A percentile compares a stretch with the other conserved stretches of the same genome.
Conservation (phyloP, 2,888 invertebrate species). For the Andrena haemorrhoa region DNA sequence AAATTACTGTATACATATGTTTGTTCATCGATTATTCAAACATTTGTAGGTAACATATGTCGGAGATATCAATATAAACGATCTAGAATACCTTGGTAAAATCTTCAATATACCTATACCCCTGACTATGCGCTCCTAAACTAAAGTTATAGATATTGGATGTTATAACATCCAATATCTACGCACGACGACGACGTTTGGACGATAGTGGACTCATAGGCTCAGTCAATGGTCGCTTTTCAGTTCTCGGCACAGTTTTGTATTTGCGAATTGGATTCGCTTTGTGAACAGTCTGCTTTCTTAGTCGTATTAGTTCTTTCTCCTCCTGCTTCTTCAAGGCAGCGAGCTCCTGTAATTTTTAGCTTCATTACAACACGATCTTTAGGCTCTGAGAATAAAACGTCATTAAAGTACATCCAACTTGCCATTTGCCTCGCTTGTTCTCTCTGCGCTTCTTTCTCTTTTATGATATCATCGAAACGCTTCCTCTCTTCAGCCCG, state of each 20-base stretch:
- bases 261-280: slow-evolving; percentile 70
- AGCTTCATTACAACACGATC: background rate
- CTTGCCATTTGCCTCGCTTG: slow-evolving; percentile 58
- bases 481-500: slow-evolving; percentile 67
- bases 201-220: slow-evolving; percentile 55
- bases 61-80: slow-evolving; percentile 29
- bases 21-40: too few species aligned
- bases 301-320: slow-evolving; percentile 56
- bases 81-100: slow-evolving; percentile 36
- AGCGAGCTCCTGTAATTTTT: slow-evolving; percentile 55
- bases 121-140: background rate
- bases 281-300: slow-evolving; percentile 66
- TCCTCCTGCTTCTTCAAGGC: slow-evolving; percentile 59
- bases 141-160: too few species aligned
- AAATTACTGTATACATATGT: too few species aligned
- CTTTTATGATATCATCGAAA: slow-evolving; percentile 60
- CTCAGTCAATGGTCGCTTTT: slow-evolving; percentile 70
- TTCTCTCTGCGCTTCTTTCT: slow-evolving; percentile 56
- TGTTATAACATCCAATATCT: background rate
- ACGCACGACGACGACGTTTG: slow-evolving; percentile 67
- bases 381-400: background rate
- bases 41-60: background rate
- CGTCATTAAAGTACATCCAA: background rate
- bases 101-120: slow-evolving; percentile 36
- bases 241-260: slow-evolving; percentile 47